Base-by-base conservation (phyloP, 2,797 vertebrate genomes). In the Pogoniulus pusillus region DNA sequence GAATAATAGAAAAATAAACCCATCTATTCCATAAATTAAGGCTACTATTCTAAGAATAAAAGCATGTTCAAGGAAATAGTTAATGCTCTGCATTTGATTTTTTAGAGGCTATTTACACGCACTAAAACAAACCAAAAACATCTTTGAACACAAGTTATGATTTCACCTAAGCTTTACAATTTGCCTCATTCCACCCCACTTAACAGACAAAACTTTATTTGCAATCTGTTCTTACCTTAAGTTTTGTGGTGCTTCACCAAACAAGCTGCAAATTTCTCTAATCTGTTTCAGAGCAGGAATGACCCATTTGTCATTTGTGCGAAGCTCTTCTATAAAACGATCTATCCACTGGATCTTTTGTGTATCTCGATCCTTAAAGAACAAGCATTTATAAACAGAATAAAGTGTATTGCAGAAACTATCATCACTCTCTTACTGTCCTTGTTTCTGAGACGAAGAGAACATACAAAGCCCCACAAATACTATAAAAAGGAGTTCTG, bases 281-380 rank as follows among this genome's bases (percentile, higher is more conserved):
- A 99, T 99, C 96, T 99, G 99, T 97, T 99, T 99, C 96, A 99
- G 96, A 89, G 99, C 99, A 91, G 99, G 99, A 94, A 99, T 99
- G 91, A 99, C 99, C 99, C 99, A 99, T 96, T 99, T 99, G 96
- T 99, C 99, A 96, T 99, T 99, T 96, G 99, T 99, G 96, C 99
- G 98, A 96, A 99, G 98, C 90, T 99, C 99, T 97, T 99, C 99
- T 98, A 99, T 99, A 97, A 99, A 99, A 78, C 99, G 98, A 97
- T 99, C 99, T 95, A 99, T 99, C 99, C 99, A 99, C 89, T 99
- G 99, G 94, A 99, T 99, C 98, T 99, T 99, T 81, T 99, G 99
- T 6, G 99, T 99, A 96, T 99, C 99, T 96, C 99, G 97, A 96
- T 99, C 99, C 99, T 99, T 96, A 87, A 97, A 96, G 89, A 91